Base-by-base conservation (phyloP, 2,113 vertebrate species). In the Hippoglossus stenolepis region DNA sequence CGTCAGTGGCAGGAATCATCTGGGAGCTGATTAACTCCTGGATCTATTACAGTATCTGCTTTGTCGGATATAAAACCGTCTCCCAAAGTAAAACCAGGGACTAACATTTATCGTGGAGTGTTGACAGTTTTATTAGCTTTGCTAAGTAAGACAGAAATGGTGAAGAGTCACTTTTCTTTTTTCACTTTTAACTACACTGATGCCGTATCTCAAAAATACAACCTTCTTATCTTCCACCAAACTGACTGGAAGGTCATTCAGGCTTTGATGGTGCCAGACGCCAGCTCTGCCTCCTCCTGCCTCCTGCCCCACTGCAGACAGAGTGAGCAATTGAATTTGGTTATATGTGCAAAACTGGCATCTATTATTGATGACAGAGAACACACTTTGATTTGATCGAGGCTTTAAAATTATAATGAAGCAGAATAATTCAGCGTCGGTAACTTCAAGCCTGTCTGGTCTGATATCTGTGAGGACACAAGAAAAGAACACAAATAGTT, bases 291-390 rank as follows among this genome's bases (percentile, higher is more conserved):
- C 24, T 79, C 61, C 61, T 75, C 60, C 60, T 75, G 69, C 51
- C 47, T 56, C 65, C 80, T 35, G 66, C 64, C 67, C 78, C 38
- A 17, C 63, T 60, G 72, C 73, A 66, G 73, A 80, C 63, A 65
- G 60, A 63, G 60, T 51, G 49, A 82, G 60, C 21, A 17, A 31
- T 67, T 73, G 56, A 18, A 62, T 56, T 68, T 72, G 65, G 57
- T 77, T 83, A 64, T 83, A 66, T 80, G 82, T 64, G 69, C 73
- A 73, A 65, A 71, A 5, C 18, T 68, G n/a, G 0, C 60, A 83
- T 88, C 38, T 68, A 74, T 86, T 83, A 90, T 86, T 79, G 70
- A 83, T 83, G 76, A 20, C 45, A 38, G 58, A 59, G 81, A 62
- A 80, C 78, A 75, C 77, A 63, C 72, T 79, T 59, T 65, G 62